phyloP scores from a whole-genome alignment of 1,140 invertebrate genomes.

The Achatina immaculata region DNA sequence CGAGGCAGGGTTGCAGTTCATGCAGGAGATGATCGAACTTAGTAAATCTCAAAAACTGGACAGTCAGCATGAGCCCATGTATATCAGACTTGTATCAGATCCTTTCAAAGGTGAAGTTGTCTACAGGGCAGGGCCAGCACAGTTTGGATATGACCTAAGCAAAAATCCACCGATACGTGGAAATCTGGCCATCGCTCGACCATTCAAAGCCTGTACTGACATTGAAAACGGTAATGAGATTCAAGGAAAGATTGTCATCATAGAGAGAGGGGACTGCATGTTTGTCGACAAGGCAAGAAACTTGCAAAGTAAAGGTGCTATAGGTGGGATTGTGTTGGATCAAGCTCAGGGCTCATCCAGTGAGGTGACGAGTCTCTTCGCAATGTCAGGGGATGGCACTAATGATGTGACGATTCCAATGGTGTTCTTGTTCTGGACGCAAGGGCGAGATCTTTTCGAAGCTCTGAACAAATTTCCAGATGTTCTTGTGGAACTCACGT shows the following conservation, averaged over 20 bases:
- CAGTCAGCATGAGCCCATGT: slow-evolving; percentile 66
- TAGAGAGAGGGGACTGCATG: slow-evolving; percentile 92
- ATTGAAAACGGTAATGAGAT: slow-evolving; percentile 77
- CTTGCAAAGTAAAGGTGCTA: slow-evolving; percentile 86
- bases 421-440: slow-evolving; percentile 89
- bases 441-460: slow-evolving; percentile 79
- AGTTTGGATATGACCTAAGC: slow-evolving; percentile 86
- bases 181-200: slow-evolving; percentile 77
- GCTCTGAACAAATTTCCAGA: slow-evolving; percentile 62
- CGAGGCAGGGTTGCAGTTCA: slow-evolving; percentile 92
- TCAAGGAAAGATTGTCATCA: slow-evolving; percentile 84
- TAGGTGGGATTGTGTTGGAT: slow-evolving; percentile 90
- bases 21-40: slow-evolving; percentile 96
- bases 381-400: slow-evolving; percentile 94
- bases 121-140: slow-evolving; percentile 87
- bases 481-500: slow-evolving; percentile 49
- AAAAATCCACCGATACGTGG: slow-evolving; percentile 61
- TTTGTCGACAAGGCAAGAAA: slow-evolving; percentile 90
- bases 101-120: slow-evolving; percentile 64
- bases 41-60: slow-evolving; percentile 78
- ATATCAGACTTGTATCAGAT: slow-evolving; percentile 57
- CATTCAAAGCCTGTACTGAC: slow-evolving; percentile 80
- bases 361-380: slow-evolving; percentile 85
- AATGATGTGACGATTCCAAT: slow-evolving; percentile 91
- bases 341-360: slow-evolving; percentile 83